A percentile compares a stretch with the other conserved stretches of the same genome.
Conservation (phyloP, 2,888 invertebrate genomes). For the Pristionchus arcanus region DNA sequence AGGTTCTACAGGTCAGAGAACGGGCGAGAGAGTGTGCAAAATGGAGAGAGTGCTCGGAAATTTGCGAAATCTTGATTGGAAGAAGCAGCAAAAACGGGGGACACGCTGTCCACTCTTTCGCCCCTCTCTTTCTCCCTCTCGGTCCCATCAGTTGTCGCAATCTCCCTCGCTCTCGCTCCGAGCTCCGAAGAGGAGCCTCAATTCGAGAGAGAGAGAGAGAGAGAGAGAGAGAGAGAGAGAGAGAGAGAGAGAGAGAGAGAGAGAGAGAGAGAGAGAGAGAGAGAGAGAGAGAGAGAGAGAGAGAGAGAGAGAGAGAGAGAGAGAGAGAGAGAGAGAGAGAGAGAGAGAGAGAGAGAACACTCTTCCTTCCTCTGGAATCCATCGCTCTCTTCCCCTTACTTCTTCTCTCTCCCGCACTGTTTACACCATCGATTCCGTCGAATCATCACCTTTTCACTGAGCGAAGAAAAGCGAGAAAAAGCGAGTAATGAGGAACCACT, state of each 20-base stretch:
- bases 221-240: background rate
- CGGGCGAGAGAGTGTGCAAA: background rate
- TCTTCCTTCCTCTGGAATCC: conserved; percentile 2
- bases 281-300: background rate
- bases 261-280: background rate
- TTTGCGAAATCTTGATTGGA: conserved; percentile 31
- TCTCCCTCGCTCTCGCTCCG: conserved; percentile 31
- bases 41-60: background rate
- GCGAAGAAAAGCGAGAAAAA: background rate
- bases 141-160: conserved; percentile 55
- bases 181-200: conserved; percentile 29
- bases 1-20: background rate
- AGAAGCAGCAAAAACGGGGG: background rate
- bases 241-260: background rate
- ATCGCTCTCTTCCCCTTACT: conserved; percentile 4
- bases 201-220: conserved; percentile 40
- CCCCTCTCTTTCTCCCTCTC: background rate
- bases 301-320: background rate
- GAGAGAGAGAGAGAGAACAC: background rate
- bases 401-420: conserved; percentile 24
- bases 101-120: conserved; percentile 9
- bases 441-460: background rate
- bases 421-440: conserved; percentile 9
- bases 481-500: background rate
- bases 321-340: background rate